Evolutionary conservation across 2,888 invertebrate genomes (phyloP).

Genomic region (Calameuta filiformis): DNA sequence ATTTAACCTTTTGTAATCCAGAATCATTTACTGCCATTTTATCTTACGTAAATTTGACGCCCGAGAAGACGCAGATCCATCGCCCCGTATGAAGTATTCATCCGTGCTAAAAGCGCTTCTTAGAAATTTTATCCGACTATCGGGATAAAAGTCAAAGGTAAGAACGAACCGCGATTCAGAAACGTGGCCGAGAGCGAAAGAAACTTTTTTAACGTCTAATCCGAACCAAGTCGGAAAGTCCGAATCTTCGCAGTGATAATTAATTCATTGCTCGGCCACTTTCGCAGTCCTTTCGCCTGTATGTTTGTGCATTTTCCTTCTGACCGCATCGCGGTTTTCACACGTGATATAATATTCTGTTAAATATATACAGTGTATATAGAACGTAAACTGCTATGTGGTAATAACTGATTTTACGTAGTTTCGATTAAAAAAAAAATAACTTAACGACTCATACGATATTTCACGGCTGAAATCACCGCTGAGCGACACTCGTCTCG

Average conservation of each 20-base stretch:
- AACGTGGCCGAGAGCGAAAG: not conserved
- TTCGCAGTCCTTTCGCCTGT: not conserved
- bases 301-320: not conserved
- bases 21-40: not conserved
- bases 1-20: not conserved
- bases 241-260: not conserved
- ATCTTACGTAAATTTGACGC: not conserved
- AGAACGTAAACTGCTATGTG: not conserved
- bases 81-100: too few species aligned
- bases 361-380: not conserved
- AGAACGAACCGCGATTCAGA: not conserved
- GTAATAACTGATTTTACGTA: not conserved
- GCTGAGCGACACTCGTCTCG: not conserved
- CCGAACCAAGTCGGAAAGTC: not conserved
- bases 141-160: not conserved
- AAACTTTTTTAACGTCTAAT: not conserved
- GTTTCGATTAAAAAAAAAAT: not conserved
- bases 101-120: not conserved
- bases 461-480: not conserved
- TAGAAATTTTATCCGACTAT: not conserved
- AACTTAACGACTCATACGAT: not conserved
- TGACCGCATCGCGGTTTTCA: not conserved
- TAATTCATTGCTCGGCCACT: not conserved
- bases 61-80: not conserved
- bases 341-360: too few species aligned